Base-by-base conservation (phyloP, 2,888 invertebrate species). In the Rhagonycha lutea region DNA sequence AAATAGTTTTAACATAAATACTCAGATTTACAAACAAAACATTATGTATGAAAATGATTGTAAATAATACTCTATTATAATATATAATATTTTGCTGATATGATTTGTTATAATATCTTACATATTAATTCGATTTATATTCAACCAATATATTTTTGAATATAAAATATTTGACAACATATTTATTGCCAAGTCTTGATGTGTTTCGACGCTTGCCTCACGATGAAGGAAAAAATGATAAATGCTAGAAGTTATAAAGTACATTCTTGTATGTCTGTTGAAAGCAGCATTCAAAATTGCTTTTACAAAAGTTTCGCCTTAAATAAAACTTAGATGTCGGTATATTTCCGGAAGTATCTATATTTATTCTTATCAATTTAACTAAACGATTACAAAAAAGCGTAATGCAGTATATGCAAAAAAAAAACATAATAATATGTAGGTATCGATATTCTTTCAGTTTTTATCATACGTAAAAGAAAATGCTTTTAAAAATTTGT, bases 251-350 rank as follows among this genome's bases (percentile, higher is more conserved):
- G 63, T 65, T 65, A 47, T 65, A 65, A 65, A 65, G 63, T 65
- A 65, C 63, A 65, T 65, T 65, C 63, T 65, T 65, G 63, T 65
- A 65, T 65, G 63, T 65, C 63, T 65, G 63, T 65, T 65, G 63
- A 65, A 65, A 65, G 63, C 63, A 65, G 26, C 63, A 65, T 65
- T 65, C 63, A 65, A 65, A 65, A 65, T 65, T 65, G 63, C 63
- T 65, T 65, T 65, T 65, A 65, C 26, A 24, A 65, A 65, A 65
- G 63, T 65, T 65, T 65, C 23, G 18, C 63, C 26, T 65, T 65
- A 65, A 65, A 65, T 65, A 65, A 65, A 65, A 65, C 24, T 65
- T 65, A 12, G 24, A n/a, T 65, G 63, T 65, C 63, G 47, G 47
- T 47, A 47, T 47, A 47, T 47, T 47, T 47, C 47, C 47, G 47